Conservation (phyloP, 2,797 vertebrate species). For the Poeciliopsis turneri region DNA sequence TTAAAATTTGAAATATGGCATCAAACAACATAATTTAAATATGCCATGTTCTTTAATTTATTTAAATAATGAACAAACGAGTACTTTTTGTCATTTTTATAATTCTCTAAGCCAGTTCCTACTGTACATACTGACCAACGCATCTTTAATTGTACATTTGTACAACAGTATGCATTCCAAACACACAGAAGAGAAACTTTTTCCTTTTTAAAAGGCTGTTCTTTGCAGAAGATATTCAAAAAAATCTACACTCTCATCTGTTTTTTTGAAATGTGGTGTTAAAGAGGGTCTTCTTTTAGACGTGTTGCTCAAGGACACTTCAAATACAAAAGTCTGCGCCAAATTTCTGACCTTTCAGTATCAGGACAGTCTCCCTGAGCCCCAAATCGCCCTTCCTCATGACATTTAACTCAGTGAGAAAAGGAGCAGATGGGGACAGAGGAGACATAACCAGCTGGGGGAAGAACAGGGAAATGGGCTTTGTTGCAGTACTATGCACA, state of each 20-base stretch:
- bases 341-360: slow-evolving; percentile 73
- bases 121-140: slow-evolving; percentile 17
- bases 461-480: slow-evolving; percentile 46
- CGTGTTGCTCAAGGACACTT: slow-evolving; percentile 62
- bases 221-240: slow-evolving; percentile 15
- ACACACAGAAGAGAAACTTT: slow-evolving; percentile 46
- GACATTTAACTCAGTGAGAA: slow-evolving; percentile 72
- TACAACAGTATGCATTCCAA: slow-evolving; percentile 13
- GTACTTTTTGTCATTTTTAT: background rate
- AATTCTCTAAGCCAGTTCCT: background rate
- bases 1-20: background rate
- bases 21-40: background rate
- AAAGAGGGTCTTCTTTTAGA: slow-evolving; percentile 24
- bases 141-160: slow-evolving; percentile 63
- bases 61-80: background rate
- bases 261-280: slow-evolving; percentile 12
- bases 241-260: slow-evolving; percentile 13
- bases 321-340: slow-evolving; percentile 53
- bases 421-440: slow-evolving; percentile 55
- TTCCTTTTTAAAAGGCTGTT: slow-evolving; percentile 17
- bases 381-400: slow-evolving; percentile 61
- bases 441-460: slow-evolving; percentile 54
- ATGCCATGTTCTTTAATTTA: background rate
- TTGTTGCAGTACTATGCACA: slow-evolving; percentile 21
- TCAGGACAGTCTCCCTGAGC: slow-evolving; percentile 62